Conservation (phyloP, 2,113 vertebrate species). For the Tiliqua scincoides region DNA sequence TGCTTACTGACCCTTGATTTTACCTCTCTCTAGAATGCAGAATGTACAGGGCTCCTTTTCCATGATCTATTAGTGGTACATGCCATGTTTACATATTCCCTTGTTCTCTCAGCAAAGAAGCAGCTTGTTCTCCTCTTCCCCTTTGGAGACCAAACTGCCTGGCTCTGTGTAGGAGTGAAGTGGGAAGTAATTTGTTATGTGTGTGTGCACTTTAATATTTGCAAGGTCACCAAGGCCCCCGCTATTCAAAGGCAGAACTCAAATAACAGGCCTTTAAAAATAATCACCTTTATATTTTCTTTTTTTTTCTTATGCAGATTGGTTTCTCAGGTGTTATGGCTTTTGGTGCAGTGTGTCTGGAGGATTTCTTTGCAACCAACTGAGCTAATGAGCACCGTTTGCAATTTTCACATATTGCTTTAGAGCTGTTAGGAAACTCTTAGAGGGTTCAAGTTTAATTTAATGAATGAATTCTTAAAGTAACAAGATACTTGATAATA, state of each 20-base stretch:
- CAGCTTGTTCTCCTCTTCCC: neutral
- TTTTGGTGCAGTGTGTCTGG: neutral
- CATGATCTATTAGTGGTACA: neutral
- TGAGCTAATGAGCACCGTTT: neutral
- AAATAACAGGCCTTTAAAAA: neutral
- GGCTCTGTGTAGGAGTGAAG: neutral
- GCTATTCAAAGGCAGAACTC: neutral
- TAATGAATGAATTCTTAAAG: constrained; percentile 12
- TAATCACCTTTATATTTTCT: neutral
- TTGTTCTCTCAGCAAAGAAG: neutral
- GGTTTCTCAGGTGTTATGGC: neutral
- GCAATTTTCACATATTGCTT: neutral
- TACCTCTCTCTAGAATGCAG: neutral
- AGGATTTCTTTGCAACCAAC: constrained; percentile 5
- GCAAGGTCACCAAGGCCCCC: neutral
- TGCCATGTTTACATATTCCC: neutral
- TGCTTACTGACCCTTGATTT: neutral
- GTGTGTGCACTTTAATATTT: neutral
- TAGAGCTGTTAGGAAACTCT: neutral
- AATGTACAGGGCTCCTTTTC: neutral
- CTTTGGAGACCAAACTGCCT: neutral
- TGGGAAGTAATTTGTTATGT: neutral
- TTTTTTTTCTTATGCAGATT: neutral
- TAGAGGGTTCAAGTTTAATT: constrained; percentile 5
- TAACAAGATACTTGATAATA: neutral